Evolutionary conservation across 2,888 invertebrate species (phyloP).

Genomic region (Noctua pronuba): DNA sequence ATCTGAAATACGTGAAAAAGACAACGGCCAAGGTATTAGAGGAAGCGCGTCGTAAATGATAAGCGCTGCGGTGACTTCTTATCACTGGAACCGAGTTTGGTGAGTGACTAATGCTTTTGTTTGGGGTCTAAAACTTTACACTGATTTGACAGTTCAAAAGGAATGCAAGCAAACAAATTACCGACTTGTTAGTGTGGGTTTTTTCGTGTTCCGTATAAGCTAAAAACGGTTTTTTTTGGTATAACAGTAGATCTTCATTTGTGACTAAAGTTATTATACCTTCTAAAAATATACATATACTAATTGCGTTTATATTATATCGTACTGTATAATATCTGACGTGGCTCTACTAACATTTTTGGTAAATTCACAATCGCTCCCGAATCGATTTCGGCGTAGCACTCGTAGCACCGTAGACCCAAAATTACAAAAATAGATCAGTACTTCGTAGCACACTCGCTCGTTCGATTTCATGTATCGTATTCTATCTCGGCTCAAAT

Average conservation of each 20-base stretch:
- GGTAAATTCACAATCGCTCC: constrained; percentile 6
- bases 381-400: constrained; percentile 60
- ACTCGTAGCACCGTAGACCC: constrained; percentile 66
- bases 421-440: constrained; percentile 45
- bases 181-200: constrained; percentile 3
- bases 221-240: constrained; percentile 5
- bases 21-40: constrained; percentile 76
- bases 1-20: constrained; percentile 79
- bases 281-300: background rate
- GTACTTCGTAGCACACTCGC: constrained; percentile 22
- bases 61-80: constrained; percentile 66
- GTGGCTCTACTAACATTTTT: background rate
- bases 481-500: constrained; percentile 16
- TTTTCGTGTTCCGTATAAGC: constrained; percentile 2
- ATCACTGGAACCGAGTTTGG: constrained; percentile 51
- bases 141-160: constrained; percentile 38
- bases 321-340: background rate
- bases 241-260: constrained; percentile 8
- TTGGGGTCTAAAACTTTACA: constrained; percentile 35
- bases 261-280: constrained; percentile 2
- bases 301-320: background rate
- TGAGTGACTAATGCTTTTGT: constrained; percentile 68
- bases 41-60: constrained; percentile 73
- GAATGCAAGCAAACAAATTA: constrained; percentile 21
- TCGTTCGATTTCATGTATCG: constrained; percentile 4